phyloP scores from a whole-genome alignment of 1,140 invertebrate genomes.

The Listronotus bonariensis region DNA sequence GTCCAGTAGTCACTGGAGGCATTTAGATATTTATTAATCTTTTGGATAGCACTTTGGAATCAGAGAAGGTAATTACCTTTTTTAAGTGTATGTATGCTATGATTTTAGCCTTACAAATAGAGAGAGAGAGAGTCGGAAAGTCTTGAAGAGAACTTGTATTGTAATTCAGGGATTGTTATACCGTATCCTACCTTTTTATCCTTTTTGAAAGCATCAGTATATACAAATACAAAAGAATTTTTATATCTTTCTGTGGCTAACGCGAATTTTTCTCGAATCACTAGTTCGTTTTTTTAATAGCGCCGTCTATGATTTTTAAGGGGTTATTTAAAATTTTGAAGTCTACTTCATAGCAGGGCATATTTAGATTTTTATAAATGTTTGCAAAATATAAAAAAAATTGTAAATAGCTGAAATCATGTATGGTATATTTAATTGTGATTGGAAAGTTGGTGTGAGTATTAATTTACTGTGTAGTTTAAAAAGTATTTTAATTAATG shows the following conservation, averaged over 20 bases:
- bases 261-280: too few relatives aligned
- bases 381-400: neutral
- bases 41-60: slow-evolving; percentile 23
- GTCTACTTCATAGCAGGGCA: too few relatives aligned
- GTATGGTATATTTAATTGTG: too few relatives aligned
- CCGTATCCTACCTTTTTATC: too few relatives aligned
- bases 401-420: neutral
- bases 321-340: neutral
- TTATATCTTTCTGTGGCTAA: neutral
- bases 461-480: neutral
- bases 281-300: too few relatives aligned
- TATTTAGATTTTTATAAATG: too few relatives aligned
- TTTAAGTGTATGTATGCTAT: slow-evolving; percentile 23
- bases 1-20: slow-evolving; percentile 5
- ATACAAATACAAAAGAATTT: slow-evolving; percentile 8
- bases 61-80: too few relatives aligned
- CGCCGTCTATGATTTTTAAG: neutral
- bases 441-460: neutral
- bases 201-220: too few relatives aligned
- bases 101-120: slow-evolving; percentile 24
- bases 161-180: too few relatives aligned
- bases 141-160: too few relatives aligned
- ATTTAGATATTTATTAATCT: slow-evolving; percentile 6
- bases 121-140: slow-evolving; percentile 5
- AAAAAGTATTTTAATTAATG: slow-evolving; percentile 7